phyloP scores from a whole-genome alignment of 2,113 vertebrate genomes.

The Heloderma charlesbogerti region DNA sequence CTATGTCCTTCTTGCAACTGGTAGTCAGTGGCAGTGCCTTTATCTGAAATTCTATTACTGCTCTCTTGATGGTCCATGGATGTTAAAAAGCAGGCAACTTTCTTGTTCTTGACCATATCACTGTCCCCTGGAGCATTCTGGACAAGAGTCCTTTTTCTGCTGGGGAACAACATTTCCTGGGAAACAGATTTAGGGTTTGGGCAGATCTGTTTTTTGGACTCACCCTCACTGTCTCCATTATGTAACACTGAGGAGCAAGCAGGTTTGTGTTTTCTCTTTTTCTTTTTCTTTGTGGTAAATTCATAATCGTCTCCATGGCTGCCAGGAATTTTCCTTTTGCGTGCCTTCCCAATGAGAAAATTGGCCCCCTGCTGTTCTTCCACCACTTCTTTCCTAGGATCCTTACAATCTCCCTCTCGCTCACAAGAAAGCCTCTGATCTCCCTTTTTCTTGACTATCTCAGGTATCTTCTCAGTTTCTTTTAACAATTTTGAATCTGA shows the following conservation, averaged over 20 bases:
- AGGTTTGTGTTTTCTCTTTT: not conserved
- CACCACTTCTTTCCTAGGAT: not conserved
- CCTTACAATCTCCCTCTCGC: not conserved
- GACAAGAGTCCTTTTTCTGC: not conserved
- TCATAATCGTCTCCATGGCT: not conserved
- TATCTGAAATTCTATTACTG: not conserved
- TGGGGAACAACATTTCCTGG: not conserved
- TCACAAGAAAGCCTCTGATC: not conserved
- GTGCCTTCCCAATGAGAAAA: not conserved
- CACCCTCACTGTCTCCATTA: not conserved
- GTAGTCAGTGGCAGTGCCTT: not conserved
- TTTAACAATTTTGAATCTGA: conserved; percentile 33
- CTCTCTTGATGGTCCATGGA: not conserved
- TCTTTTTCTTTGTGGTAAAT: conserved; percentile 27
- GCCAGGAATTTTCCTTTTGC: not conserved
- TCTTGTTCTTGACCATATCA: conserved; percentile 34
- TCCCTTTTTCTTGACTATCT: conserved; percentile 51
- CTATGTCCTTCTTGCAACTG: not conserved
- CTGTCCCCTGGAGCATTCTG: not conserved
- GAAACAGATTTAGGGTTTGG: accelerated
- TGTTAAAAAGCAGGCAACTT: not conserved
- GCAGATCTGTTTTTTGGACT: not conserved
- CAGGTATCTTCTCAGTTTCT: conserved; percentile 39
- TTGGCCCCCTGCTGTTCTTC: not conserved
- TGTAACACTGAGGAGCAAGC: not conserved